Conservation (phyloP, 1,140 invertebrate species). For the Sipha flava region DNA sequence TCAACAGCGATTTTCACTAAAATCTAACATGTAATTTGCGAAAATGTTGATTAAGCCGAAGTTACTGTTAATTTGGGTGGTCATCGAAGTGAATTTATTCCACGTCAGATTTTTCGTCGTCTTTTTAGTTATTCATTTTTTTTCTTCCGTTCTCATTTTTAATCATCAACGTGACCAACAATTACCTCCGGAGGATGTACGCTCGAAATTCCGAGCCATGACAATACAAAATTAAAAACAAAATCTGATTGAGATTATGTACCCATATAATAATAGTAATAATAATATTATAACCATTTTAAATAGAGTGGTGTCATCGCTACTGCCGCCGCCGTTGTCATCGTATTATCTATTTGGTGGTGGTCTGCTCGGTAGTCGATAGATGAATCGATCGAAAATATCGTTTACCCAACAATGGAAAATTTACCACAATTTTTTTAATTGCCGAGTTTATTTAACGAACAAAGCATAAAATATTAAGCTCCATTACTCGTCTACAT, state of each 20-base stretch:
- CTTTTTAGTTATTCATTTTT: not conserved
- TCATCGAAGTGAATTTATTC: not conserved
- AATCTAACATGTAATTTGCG: too few relatives aligned
- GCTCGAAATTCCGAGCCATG: not conserved
- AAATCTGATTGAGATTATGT: not conserved
- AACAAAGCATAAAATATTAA: not conserved
- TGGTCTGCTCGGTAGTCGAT: too few relatives aligned
- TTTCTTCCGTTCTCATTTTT: too few relatives aligned
- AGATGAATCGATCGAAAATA: too few relatives aligned
- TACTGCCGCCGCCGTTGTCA: too few relatives aligned
- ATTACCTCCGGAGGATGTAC: slow-evolving; percentile 6
- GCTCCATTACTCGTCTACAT: not conserved
- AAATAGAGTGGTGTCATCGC: not conserved
- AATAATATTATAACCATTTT: not conserved
- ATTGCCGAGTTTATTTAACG: too few relatives aligned
- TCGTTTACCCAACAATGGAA: not conserved
- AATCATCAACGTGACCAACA: not conserved
- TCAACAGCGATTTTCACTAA: too few relatives aligned
- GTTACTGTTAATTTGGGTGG: not conserved
- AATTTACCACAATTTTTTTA: not conserved
- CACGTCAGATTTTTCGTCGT: not conserved
- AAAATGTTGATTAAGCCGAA: not conserved
- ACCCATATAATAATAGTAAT: not conserved
- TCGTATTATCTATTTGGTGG: too few relatives aligned
- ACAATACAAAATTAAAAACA: not conserved